These are phyloP conservation scores for Syngnathus rostellatus DNA, from an alignment of 2,797 vertebrate genomes.

Conservation along the genomic window DNA sequence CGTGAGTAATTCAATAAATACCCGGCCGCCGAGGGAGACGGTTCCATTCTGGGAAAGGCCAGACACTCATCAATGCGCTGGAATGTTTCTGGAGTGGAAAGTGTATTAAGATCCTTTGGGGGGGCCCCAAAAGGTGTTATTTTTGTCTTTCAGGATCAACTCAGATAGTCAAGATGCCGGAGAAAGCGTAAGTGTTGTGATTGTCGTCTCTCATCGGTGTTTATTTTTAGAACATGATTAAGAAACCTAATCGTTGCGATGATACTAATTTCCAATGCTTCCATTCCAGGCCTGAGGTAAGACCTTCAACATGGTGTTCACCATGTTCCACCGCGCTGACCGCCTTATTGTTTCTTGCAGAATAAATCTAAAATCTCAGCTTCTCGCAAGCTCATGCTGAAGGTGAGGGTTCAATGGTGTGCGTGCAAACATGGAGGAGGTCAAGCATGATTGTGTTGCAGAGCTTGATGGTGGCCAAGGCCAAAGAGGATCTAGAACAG, in stretches of 20 bases:
- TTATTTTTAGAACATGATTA: slow-evolving; percentile 18
- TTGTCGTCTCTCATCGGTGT: slow-evolving; percentile 36
- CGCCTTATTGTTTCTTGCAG: slow-evolving; percentile 45
- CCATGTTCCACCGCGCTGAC: neutral
- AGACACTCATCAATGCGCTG: neutral
- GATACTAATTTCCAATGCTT: neutral
- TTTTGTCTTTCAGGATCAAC: slow-evolving; percentile 63
- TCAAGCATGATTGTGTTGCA: slow-evolving; percentile 29
- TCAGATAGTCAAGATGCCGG: slow-evolving; percentile 65
- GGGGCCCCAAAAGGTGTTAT: slow-evolving; percentile 47
- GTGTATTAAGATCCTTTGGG: slow-evolving; percentile 23
- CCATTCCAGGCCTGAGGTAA: slow-evolving; percentile 66
- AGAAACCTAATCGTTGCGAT: neutral
- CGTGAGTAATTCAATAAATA: neutral
- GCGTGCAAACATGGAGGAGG: neutral
- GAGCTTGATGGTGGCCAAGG: slow-evolving; percentile 92
- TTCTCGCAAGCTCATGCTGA: slow-evolving; percentile 90
- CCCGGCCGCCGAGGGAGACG: neutral
- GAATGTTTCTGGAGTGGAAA: slow-evolving; percentile 15
- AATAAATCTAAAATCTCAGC: slow-evolving; percentile 95
- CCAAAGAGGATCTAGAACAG: slow-evolving; percentile 88
- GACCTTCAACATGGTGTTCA: slow-evolving; percentile 8
- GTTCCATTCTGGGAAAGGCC: slow-evolving; percentile 3
- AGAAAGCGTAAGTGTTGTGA: slow-evolving; percentile 62
- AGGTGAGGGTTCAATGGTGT: slow-evolving; percentile 68